These are phyloP conservation scores for Ptiloglossa arizonensis DNA, from an alignment of 1,140 invertebrate species.

Conservation along the genomic window DNA sequence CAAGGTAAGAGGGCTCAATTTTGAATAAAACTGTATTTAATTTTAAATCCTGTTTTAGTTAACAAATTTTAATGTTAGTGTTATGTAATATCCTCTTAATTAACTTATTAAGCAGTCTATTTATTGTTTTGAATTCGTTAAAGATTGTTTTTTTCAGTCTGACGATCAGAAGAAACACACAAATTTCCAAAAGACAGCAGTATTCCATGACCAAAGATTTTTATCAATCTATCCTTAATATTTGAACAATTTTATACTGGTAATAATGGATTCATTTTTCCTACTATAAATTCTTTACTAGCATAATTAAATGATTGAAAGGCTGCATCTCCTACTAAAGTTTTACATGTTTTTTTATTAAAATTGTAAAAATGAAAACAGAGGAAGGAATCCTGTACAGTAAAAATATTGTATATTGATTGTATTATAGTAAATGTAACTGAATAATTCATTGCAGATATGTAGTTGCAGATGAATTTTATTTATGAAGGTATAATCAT, in stretches of 20 bases:
- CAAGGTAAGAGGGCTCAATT: slow-evolving; percentile 43
- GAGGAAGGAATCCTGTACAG: slow-evolving; percentile 13
- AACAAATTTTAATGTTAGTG: too few species aligned
- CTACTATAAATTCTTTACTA: not conserved
- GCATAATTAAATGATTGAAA: not conserved
- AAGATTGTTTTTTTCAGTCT: slow-evolving; percentile 46
- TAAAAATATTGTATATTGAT: slow-evolving; percentile 31
- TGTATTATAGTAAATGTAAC: slow-evolving; percentile 38
- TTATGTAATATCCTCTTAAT: too few species aligned
- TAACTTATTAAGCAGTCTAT: not conserved
- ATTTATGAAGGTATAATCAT: slow-evolving; percentile 40
- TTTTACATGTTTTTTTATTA: not conserved
- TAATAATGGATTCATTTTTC: slow-evolving; percentile 16
- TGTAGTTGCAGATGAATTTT: slow-evolving; percentile 29
- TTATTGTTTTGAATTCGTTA: too few species aligned
- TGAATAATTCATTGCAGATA: slow-evolving; percentile 30
- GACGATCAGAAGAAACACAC: slow-evolving; percentile 16
- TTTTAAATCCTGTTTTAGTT: too few species aligned
- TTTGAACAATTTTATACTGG: slow-evolving; percentile 19
- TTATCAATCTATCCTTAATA: slow-evolving; percentile 42
- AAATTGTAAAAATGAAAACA: slow-evolving; percentile 26
- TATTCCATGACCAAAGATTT: slow-evolving; percentile 54
- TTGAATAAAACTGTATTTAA: not conserved
- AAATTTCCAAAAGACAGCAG: slow-evolving; percentile 44
- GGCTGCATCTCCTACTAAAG: slow-evolving; percentile 5